These are phyloP conservation scores for Cervus canadensis DNA, from an alignment of 2,113 vertebrate species.

Conservation along the genomic window DNA sequence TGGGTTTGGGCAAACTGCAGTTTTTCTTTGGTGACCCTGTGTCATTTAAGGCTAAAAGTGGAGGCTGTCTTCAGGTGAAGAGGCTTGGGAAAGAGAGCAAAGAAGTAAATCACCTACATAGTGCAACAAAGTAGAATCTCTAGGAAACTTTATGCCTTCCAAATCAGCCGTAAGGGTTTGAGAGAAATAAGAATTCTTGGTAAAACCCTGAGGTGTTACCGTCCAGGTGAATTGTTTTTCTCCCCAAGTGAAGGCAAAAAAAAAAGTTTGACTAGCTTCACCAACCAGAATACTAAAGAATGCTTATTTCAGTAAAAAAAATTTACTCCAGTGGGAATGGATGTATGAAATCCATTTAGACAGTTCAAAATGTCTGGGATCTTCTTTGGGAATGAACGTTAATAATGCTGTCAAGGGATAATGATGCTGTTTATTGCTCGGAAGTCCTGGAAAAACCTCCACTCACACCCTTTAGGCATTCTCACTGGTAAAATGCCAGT, in stretches of 20 bases:
- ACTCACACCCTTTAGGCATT: not conserved
- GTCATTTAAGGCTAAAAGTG: not conserved
- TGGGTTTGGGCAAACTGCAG: not conserved
- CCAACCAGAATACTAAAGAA: not conserved
- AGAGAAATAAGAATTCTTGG: not conserved
- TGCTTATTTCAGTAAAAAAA: not conserved
- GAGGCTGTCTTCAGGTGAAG: not conserved
- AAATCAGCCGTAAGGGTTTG: not conserved
- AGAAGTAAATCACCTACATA: not conserved
- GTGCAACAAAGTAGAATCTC: not conserved
- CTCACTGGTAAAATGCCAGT: not conserved
- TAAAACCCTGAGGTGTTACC: not conserved
- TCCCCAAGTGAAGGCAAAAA: not conserved
- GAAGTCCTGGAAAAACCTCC: not conserved
- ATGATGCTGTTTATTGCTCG: not conserved
- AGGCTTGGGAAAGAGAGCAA: not conserved
- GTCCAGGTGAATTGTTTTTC: not conserved
- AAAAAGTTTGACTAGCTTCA: not conserved
- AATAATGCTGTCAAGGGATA: not conserved
- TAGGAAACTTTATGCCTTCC: not conserved
- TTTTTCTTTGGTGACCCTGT: not conserved
- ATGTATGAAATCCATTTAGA: not conserved
- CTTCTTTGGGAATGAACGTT: not conserved
- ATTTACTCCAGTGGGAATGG: not conserved
- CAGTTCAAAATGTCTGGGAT: not conserved